phyloP scores from a whole-genome alignment of 2,888 invertebrate genomes.

The Alviniconcha strummeri region DNA sequence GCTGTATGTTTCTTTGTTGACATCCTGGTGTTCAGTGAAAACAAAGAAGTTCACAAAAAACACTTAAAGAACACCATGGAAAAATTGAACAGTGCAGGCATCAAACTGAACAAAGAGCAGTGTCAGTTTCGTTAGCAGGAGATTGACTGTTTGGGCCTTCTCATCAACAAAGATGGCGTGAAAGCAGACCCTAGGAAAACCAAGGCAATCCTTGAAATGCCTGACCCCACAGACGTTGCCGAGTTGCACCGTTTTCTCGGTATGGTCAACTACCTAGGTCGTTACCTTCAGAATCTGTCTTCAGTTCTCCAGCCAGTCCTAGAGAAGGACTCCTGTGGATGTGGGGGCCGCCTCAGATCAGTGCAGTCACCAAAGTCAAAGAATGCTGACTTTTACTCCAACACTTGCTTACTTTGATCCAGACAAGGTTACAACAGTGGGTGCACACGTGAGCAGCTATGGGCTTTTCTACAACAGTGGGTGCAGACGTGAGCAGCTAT shows the following conservation, averaged over 20 bases:
- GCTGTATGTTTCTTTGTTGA: not conserved
- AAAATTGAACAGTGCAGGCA: not conserved
- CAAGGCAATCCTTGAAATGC: constrained; percentile 1
- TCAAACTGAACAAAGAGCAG: not conserved
- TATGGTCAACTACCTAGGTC: not conserved
- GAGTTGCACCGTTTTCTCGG: not conserved
- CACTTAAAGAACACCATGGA: not conserved
- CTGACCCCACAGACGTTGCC: not conserved
- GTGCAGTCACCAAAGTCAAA: not conserved
- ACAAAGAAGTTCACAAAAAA: not conserved
- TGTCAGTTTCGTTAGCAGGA: not conserved
- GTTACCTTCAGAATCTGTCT: not conserved
- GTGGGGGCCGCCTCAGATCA: not conserved
- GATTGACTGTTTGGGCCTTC: not conserved
- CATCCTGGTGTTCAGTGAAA: constrained; percentile 3
- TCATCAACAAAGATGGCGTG: not conserved
- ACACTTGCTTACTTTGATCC: not conserved
- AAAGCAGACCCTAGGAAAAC: not conserved
- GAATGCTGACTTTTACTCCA: not conserved
- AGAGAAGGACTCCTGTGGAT: not conserved
- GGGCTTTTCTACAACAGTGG: not conserved
- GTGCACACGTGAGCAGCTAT: too few relatives aligned
- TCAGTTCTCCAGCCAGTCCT: not conserved
- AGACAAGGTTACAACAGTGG: too few relatives aligned
- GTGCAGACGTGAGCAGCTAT: not conserved